Evolutionary conservation across 2,888 invertebrate species (phyloP).

Genomic region (Heliconius erato): DNA sequence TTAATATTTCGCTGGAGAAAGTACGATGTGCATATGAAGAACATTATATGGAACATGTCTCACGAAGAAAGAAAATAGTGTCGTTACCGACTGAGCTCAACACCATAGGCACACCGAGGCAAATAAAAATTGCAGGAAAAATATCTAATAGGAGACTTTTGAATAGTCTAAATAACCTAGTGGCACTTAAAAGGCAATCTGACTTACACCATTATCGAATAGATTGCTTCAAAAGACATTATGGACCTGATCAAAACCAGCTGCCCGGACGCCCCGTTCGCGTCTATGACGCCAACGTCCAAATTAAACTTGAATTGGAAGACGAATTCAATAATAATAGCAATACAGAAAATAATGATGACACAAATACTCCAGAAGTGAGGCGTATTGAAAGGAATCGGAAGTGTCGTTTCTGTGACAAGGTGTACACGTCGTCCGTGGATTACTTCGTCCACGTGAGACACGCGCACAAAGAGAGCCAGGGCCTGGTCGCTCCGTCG

Average conservation of each 20-base stretch:
- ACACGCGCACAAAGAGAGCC: constrained; percentile 73
- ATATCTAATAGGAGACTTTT: not conserved
- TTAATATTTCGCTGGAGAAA: not conserved
- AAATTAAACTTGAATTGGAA: not conserved
- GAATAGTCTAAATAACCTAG: not conserved
- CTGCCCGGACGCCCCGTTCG: not conserved
- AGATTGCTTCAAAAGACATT: not conserved
- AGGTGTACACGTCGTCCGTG: constrained; percentile 77
- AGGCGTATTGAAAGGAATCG: constrained; percentile 60
- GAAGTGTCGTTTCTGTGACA: constrained; percentile 80
- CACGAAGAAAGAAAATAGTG: not conserved
- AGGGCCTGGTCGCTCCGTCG: not conserved
- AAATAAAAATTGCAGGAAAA: not conserved
- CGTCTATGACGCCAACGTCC: not conserved
- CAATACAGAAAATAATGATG: not conserved
- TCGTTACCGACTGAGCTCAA: constrained; percentile 24
- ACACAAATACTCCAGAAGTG: constrained; percentile 9
- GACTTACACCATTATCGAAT: not conserved
- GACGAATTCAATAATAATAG: not conserved
- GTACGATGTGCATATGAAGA: not conserved
- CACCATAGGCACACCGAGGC: not conserved
- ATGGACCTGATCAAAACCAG: not conserved
- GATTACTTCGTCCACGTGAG: constrained; percentile 84
- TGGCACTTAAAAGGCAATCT: not conserved
- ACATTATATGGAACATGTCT: not conserved